Evolutionary conservation across 2,113 vertebrate genomes (phyloP).

Genomic region (Thryonomys swinderianus): DNA sequence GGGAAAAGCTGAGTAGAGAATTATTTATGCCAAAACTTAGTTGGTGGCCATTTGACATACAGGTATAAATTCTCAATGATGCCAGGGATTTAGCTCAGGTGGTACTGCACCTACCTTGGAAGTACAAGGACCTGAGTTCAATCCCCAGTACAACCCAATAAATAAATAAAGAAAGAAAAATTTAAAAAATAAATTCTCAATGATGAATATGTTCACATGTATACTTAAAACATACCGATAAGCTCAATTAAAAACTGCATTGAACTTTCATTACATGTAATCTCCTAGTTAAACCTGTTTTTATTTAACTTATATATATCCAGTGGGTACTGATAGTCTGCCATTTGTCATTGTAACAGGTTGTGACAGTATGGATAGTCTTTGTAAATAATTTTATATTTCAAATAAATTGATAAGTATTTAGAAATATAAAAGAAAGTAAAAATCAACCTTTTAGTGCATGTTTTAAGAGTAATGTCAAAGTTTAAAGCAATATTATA

Average conservation of each 20-base stretch:
- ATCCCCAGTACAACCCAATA: too few relatives aligned
- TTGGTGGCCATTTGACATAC: neutral
- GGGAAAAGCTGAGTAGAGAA: neutral
- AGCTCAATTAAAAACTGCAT: too few relatives aligned
- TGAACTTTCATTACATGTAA: neutral
- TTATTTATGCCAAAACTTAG: neutral
- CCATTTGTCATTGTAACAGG: conserved; percentile 20
- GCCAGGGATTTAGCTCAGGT: too few relatives aligned
- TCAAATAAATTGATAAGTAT: conserved; percentile 33
- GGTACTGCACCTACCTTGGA: too few relatives aligned
- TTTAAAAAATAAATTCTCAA: too few relatives aligned
- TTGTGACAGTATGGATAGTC: neutral
- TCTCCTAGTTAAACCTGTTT: neutral
- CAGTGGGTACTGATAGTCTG: neutral
- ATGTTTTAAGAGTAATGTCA: neutral
- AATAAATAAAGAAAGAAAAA: too few relatives aligned
- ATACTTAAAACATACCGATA: too few relatives aligned
- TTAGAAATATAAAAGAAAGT: neutral
- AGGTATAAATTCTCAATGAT: too few relatives aligned
- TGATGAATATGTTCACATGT: too few relatives aligned
- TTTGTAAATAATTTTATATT: neutral
- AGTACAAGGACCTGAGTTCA: too few relatives aligned
- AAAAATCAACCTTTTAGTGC: neutral
- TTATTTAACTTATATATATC: conserved; percentile 13
- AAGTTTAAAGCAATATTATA: neutral